These are phyloP conservation scores for Drosophila vallismaia DNA, from an alignment of 2,888 invertebrate species.

Conservation along the genomic window DNA sequence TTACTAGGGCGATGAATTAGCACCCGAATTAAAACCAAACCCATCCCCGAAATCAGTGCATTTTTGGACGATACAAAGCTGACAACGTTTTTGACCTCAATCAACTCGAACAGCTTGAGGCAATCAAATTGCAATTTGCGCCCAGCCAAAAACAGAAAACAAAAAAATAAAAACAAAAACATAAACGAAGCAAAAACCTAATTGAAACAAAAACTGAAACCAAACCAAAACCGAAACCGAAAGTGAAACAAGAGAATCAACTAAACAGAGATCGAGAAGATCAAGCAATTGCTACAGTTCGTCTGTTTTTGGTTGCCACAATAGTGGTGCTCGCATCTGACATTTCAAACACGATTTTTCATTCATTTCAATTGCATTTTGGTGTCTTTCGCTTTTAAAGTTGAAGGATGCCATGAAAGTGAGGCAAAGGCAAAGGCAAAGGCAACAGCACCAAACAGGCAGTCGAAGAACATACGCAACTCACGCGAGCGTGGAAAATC, in stretches of 20 bases:
- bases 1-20: conserved; percentile 22
- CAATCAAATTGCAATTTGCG: conserved; percentile 75
- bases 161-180: conserved; percentile 41
- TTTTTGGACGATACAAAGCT: conserved; percentile 54
- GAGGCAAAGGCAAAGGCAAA: conserved; percentile 35
- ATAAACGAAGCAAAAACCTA: conserved; percentile 25
- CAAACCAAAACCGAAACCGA: conserved; percentile 21
- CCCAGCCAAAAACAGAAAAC: conserved; percentile 56
- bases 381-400: conserved; percentile 56
- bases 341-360: conserved; percentile 73
- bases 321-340: conserved; percentile 61
- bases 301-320: conserved; percentile 33
- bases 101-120: conserved; percentile 51
- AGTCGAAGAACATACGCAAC: conserved; percentile 45
- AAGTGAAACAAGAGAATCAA: conserved; percentile 44
- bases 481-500: conserved; percentile 61
- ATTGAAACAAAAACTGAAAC: conserved; percentile 19
- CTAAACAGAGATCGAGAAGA: conserved; percentile 49
- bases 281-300: conserved; percentile 64
- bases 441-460: conserved; percentile 6
- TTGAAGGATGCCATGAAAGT: conserved; percentile 76
- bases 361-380: conserved; percentile 54
- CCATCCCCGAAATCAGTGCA: conserved; percentile 31
- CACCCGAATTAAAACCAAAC: conserved; percentile 20
- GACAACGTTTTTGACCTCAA: conserved; percentile 72